Percentiles rank a stretch among this genome's conserved stretches.
Evolutionary conservation across 2,797 vertebrate species (phyloP).

Genomic region (Megalops cyprinoides): DNA sequence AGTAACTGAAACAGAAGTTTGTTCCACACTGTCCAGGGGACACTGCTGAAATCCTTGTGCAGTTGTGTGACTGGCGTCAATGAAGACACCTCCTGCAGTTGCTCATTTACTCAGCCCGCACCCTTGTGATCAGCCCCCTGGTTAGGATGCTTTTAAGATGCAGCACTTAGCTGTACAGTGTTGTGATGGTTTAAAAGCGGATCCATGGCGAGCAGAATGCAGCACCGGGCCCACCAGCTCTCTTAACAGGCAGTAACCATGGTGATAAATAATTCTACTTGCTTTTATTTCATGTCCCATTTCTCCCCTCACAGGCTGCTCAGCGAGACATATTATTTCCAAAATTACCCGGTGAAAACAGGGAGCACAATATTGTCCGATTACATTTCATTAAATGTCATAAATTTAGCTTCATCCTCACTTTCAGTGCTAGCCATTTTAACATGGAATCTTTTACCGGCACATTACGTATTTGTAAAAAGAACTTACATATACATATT

Average conservation of each 20-base stretch:
- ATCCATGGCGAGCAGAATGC: not conserved
- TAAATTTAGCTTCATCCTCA: too few species aligned
- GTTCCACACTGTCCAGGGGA: not conserved
- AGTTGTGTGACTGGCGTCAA: not conserved
- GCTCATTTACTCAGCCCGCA: not conserved
- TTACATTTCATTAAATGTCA: too few species aligned
- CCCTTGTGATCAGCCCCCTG: not conserved
- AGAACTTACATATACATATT: too few species aligned
- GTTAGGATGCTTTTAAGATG: not conserved
- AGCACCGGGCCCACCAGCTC: not conserved
- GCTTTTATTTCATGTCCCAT: conserved; percentile 28
- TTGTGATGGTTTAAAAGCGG: conserved; percentile 3
- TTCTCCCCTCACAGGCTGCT: conserved; percentile 26
- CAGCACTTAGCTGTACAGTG: not conserved
- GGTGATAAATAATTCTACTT: conserved; percentile 28
- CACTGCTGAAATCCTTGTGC: not conserved
- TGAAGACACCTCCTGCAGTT: not conserved
- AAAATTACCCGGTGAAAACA: too few species aligned
- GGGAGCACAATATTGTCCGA: too few species aligned
- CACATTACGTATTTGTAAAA: too few species aligned
- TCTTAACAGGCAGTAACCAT: conserved; percentile 8
- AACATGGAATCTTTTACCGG: too few species aligned
- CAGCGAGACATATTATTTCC: not conserved
- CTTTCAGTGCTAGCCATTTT: too few species aligned
- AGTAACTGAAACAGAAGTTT: not conserved